Conservation (phyloP, 2,797 vertebrate species). For the Crocidura indochinensis region DNA sequence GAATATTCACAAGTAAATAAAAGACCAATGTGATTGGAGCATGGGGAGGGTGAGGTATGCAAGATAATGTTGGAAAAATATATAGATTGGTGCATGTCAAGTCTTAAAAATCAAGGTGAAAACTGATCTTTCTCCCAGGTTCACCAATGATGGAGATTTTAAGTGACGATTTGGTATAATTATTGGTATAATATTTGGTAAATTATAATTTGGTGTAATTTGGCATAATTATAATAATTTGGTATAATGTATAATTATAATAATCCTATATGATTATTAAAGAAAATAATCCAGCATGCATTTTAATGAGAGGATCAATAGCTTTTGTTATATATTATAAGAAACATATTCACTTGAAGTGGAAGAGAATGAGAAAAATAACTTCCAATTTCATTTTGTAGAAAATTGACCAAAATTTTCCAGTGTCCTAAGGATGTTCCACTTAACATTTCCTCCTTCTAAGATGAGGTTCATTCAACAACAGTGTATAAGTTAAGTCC, state of each 20-base stretch:
- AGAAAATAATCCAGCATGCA: neutral
- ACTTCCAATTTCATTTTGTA: neutral
- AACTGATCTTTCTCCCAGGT: constrained; percentile 1
- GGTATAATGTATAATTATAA: no score
- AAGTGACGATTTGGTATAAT: neutral
- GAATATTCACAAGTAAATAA: neutral
- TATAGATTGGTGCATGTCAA: neutral
- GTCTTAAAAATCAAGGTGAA: neutral
- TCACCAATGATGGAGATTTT: neutral
- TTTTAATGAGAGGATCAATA: neutral
- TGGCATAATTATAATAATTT: no score
- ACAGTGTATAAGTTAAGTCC: neutral
- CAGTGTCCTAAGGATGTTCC: neutral
- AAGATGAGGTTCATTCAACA: neutral
- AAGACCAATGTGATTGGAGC: neutral
- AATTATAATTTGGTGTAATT: no score
- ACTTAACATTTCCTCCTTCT: neutral
- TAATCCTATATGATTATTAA: no score
- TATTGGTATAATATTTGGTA: no score
- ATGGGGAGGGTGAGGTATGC: neutral
- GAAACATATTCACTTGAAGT: neutral
- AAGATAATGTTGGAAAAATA: neutral
- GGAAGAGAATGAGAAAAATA: neutral
- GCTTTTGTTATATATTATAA: neutral
- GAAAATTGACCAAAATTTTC: constrained; percentile 20